These are phyloP conservation scores for Caenorhabditis sp. DNA, from an alignment of 2,888 invertebrate species.

Conservation along the genomic window DNA sequence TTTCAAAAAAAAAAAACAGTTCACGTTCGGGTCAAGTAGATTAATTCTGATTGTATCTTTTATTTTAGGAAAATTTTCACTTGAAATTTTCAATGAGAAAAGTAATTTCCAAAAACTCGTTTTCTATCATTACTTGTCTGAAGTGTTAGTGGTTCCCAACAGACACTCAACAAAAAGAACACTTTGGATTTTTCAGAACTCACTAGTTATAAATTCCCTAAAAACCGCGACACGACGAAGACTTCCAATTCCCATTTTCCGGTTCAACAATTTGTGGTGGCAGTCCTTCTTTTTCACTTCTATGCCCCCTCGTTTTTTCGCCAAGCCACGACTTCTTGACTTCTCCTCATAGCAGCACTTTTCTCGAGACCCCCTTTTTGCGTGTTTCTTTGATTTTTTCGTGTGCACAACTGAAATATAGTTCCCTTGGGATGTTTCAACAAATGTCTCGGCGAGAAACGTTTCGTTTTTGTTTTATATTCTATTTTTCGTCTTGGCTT, in stretches of 20 bases:
- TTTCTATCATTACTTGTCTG: no score
- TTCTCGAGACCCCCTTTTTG: conserved; percentile 4
- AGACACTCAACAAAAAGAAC: no score
- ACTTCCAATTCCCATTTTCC: conserved; percentile 41
- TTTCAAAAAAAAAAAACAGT: no score
- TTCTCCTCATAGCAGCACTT: conserved; percentile 34
- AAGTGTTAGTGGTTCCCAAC: no score
- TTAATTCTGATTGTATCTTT: no score
- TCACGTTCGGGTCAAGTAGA: no score
- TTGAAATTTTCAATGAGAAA: no score
- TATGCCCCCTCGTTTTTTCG: conserved; percentile 15
- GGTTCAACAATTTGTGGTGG: conserved; percentile 42
- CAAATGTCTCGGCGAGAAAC: conserved; percentile 12
- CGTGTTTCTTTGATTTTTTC: conserved; percentile 15
- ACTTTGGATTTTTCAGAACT: no score
- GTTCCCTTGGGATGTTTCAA: conserved; percentile 28
- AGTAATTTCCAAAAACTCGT: no score
- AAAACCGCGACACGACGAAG: not conserved
- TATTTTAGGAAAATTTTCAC: no score
- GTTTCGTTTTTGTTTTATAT: not conserved
- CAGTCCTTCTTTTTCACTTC: conserved; percentile 13
- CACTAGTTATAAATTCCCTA: no score
- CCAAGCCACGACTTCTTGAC: conserved; percentile 4
- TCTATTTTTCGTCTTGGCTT: conserved; percentile 2
- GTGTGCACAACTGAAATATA: conserved; percentile 11